Base-by-base conservation (phyloP, 2,888 invertebrate species). In the Chloroclysta siterata region DNA sequence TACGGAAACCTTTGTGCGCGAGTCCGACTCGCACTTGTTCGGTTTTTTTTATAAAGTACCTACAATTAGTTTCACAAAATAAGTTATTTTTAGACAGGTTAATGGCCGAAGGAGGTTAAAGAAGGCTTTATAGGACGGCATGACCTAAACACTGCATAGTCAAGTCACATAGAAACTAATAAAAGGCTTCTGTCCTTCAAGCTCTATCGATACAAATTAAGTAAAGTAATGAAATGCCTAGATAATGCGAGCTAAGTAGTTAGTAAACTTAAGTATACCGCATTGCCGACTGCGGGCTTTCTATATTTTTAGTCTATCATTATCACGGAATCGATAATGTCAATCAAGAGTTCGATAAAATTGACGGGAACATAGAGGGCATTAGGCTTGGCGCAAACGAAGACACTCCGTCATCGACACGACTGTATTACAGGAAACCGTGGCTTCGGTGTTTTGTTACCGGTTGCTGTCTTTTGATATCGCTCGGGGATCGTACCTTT, bases 261-360 rank as follows among this genome's bases (percentile, higher is more conserved):
- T n/a, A 46, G 11, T 46, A 54, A 41, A 42, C 4, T 3, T 15
- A 46, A 46, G 15, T 17, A 17, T 46, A 46, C 46, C 4, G 17
- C 46, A 17, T 17, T 17, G 17, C 7, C 7, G 39, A 50, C 41
- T 46, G 52, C 36, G 52, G 36, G 44, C 29, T 47, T 36, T 33
- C 36, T 53, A 53, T 53, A 53, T 44, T 28, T 57, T 47, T 41
- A 47, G 39, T 62, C 39, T 28, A 55, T 41, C 44, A 51, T 33
- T 50, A 61, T 53, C 53, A 51, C 44, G 51, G 8, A 54, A 36
- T 48, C 51, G 81, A 79, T 81, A 77, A 72, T 72, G 79, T 75
- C 77, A 76, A 77, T 80, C 77, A 76, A 22, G 61, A 63, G 64
- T 58, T 53, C 33, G 76, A 79, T 77, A 74, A 72, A 51, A 68